Conservation (phyloP, 2,113 vertebrate genomes). For the Entosphenus tridentatus region DNA sequence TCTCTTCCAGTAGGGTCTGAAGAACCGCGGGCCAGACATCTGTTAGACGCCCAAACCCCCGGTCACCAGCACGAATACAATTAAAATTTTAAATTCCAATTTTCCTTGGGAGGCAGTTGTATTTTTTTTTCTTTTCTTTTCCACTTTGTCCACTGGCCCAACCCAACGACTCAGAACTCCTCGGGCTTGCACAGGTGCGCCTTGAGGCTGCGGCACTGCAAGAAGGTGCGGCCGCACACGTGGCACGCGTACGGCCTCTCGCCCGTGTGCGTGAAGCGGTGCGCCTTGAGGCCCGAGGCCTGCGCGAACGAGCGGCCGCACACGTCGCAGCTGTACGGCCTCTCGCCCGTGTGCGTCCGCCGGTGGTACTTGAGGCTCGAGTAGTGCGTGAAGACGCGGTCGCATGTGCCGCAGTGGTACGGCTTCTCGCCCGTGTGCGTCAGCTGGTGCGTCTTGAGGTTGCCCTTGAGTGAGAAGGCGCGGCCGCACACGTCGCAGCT, state of each 20-base stretch:
- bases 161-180: too few species aligned
- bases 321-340: conserved; percentile 2
- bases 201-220: background rate
- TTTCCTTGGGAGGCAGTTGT: too few species aligned
- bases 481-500: conserved; percentile 83
- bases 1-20: too few species aligned
- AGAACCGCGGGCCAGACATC: too few species aligned
- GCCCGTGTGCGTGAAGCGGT: conserved; percentile 1
- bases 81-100: too few species aligned
- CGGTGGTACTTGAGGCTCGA: background rate
- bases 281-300: background rate
- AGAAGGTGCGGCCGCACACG: background rate
- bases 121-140: too few species aligned
- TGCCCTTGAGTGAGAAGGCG: conserved; percentile 87
- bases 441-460: conserved; percentile 82
- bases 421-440: conserved; percentile 35
- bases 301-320: background rate
- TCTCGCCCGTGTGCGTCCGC: conserved; percentile 1
- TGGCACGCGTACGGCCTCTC: background rate
- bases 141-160: too few species aligned
- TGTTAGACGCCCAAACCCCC: too few species aligned
- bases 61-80: too few species aligned
- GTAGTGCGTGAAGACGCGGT: background rate
- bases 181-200: too few species aligned
- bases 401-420: background rate